Evolutionary conservation across 2,113 vertebrate species (phyloP).

Genomic region (Trogon melanurus): DNA sequence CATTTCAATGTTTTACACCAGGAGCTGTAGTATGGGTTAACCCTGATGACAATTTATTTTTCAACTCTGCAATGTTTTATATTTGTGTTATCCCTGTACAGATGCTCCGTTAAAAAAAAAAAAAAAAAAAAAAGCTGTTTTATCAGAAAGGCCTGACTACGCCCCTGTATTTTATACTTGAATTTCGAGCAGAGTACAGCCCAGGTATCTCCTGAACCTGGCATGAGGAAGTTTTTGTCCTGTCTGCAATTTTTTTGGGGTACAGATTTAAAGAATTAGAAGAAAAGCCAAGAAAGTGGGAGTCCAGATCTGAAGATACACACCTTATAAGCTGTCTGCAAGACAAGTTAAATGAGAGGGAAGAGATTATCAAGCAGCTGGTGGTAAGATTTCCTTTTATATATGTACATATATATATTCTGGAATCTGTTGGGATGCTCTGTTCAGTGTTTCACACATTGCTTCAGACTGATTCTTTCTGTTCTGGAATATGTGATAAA

Average conservation of each 20-base stretch:
- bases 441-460: neutral
- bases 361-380: conserved; percentile 88
- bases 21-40: neutral
- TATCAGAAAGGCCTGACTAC: neutral
- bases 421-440: neutral
- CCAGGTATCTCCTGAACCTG: neutral
- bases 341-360: conserved; percentile 87
- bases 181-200: neutral
- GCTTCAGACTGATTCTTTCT: neutral
- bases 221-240: neutral
- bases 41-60: neutral
- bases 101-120: neutral
- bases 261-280: conserved; percentile 87
- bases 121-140: neutral
- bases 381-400: conserved; percentile 78
- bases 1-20: neutral
- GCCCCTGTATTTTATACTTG: neutral
- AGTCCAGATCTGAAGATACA: conserved; percentile 82
- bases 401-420: neutral
- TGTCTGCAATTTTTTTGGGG: neutral
- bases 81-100: neutral
- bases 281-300: conserved; percentile 83
- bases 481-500: neutral
- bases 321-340: conserved; percentile 86
- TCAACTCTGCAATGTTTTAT: neutral